A percentile compares a stretch with the other conserved stretches of the same genome.
Evolutionary conservation across 2,797 vertebrate species (phyloP).

Genomic region (Myripristis jacobus): DNA sequence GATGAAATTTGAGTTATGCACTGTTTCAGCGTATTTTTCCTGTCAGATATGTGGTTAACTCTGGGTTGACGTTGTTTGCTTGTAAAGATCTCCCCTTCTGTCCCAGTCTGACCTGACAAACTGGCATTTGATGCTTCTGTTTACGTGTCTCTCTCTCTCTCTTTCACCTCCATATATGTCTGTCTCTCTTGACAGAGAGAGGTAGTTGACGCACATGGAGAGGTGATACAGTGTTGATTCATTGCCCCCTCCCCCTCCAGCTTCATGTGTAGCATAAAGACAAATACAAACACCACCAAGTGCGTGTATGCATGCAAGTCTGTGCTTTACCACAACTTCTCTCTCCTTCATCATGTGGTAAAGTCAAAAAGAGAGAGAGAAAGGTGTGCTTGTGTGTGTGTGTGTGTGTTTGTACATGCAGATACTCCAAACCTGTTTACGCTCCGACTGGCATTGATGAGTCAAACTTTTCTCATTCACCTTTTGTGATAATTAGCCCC

Average conservation of each 20-base stretch:
- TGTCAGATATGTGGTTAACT: background rate
- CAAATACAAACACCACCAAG: constrained; percentile 27
- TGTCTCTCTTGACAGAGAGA: constrained; percentile 1
- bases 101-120: background rate
- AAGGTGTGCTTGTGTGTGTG: constrained; percentile 47
- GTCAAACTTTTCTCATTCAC: constrained; percentile 31
- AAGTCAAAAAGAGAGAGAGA: constrained; percentile 29
- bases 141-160: background rate
- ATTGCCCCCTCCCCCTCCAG: constrained; percentile 35
- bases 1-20: constrained; percentile 1
- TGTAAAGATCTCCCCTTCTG: background rate
- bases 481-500: constrained; percentile 6
- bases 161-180: background rate
- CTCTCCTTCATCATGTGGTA: constrained; percentile 21
- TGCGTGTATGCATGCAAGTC: constrained; percentile 26
- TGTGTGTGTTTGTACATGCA: constrained; percentile 29
- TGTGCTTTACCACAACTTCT: background rate
- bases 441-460: constrained; percentile 27
- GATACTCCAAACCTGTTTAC: constrained; percentile 44
- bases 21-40: constrained; percentile 13
- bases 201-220: constrained; percentile 55
- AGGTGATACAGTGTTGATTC: constrained; percentile 55
- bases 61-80: background rate
- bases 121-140: constrained; percentile 3
- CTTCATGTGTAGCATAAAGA: constrained; percentile 27